A percentile compares a stretch with the other conserved stretches of the same genome.
Conservation (phyloP, 2,888 invertebrate genomes). For the Torymus aiolomorphi region DNA sequence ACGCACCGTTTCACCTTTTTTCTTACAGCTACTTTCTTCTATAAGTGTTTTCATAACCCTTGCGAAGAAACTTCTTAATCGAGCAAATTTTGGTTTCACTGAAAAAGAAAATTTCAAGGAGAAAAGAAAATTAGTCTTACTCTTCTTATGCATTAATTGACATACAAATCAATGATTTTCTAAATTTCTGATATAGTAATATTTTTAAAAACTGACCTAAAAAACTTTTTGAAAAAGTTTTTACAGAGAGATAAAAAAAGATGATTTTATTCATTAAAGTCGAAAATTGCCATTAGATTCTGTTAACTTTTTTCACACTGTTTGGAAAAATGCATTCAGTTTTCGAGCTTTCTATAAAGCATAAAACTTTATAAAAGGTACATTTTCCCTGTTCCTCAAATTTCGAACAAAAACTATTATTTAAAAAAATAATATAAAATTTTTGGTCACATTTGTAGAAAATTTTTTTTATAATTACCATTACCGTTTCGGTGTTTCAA, state of each 20-base stretch:
- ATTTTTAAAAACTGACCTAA: background rate
- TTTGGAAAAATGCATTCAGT: constrained; percentile 31
- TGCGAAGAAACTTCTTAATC: constrained; percentile 43
- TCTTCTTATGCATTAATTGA: background rate
- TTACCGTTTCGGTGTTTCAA: no score
- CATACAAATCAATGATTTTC: background rate
- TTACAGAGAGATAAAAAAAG: constrained; percentile 3
- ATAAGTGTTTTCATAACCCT: constrained; percentile 32
- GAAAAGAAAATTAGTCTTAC: background rate
- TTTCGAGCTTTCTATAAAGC: constrained; percentile 15
- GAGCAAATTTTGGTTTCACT: constrained; percentile 14
- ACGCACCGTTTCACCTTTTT: constrained; percentile 36
- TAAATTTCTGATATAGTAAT: constrained; percentile 5
- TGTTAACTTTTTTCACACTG: constrained; percentile 34
- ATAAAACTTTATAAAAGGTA: constrained; percentile 24
- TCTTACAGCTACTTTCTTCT: constrained; percentile 17
- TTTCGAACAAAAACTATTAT: background rate
- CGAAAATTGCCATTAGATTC: constrained; percentile 37
- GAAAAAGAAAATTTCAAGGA: background rate
- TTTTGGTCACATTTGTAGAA: background rate
- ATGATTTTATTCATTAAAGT: constrained; percentile 24
- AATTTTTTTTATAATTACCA: no score
- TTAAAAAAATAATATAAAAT: background rate
- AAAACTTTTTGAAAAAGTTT: constrained; percentile 14
- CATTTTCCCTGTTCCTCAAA: background rate